Evolutionary conservation across 2,113 vertebrate species (phyloP).

Genomic region (Takifugu bimaculatus): DNA sequence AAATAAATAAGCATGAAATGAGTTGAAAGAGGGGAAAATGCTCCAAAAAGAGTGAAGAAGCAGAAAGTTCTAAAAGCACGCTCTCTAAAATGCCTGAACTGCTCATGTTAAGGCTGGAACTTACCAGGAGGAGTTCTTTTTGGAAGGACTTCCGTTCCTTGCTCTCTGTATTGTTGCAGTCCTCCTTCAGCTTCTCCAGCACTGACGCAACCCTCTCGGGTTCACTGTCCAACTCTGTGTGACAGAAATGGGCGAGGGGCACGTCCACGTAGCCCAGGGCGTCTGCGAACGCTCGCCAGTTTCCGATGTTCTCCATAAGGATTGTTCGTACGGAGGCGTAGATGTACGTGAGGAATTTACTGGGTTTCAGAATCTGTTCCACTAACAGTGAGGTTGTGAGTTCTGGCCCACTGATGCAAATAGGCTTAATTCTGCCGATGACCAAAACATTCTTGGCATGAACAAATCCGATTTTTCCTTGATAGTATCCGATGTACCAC

Average conservation of each 20-base stretch:
- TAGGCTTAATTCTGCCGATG: constrained; percentile 84
- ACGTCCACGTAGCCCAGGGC: constrained; percentile 86
- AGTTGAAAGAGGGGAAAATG: constrained; percentile 2
- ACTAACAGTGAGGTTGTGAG: constrained; percentile 85
- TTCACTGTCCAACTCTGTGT: constrained; percentile 88
- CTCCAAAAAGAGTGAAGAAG: background rate
- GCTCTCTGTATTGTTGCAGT: constrained; percentile 85
- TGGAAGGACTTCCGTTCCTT: constrained; percentile 95
- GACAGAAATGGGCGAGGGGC: constrained; percentile 86
- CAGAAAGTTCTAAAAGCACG: constrained; percentile 19
- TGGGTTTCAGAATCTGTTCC: constrained; percentile 92
- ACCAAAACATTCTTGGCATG: constrained; percentile 91
- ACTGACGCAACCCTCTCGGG: constrained; percentile 91
- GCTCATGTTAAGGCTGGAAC: constrained; percentile 23
- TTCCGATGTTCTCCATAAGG: constrained; percentile 95
- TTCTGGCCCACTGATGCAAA: constrained; percentile 84
- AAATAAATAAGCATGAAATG: background rate
- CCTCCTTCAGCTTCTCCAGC: constrained; percentile 95
- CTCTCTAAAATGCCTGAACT: constrained; percentile 35
- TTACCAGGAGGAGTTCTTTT: constrained; percentile 95
- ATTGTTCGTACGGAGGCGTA: constrained; percentile 91
- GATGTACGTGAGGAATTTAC: constrained; percentile 96
- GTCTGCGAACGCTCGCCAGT: constrained; percentile 89
- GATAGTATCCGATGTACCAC: constrained; percentile 96
- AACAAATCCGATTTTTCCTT: constrained; percentile 88